Conservation (phyloP, 2,888 invertebrate species). For the Drosophila mimetica region DNA sequence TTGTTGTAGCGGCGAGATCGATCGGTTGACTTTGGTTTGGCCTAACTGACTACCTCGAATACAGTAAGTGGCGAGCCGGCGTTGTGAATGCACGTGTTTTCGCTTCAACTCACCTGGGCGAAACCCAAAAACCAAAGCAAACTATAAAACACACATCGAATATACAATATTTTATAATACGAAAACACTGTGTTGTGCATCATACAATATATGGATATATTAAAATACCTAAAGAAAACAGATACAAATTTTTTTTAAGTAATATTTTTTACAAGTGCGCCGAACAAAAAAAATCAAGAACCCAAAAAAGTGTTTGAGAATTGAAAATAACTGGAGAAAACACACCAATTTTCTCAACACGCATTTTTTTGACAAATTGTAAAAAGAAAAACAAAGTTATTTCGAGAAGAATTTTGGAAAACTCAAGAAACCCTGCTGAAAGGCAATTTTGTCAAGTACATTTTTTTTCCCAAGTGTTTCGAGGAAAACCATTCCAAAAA, state of each 20-base stretch:
- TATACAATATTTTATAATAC: slow-evolving; percentile 18
- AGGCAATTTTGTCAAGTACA: slow-evolving; percentile 28
- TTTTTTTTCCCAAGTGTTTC: slow-evolving; percentile 57
- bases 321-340: not conserved
- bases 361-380: not conserved
- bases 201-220: not conserved
- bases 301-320: slow-evolving; percentile 5
- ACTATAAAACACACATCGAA: slow-evolving; percentile 31
- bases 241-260: slow-evolving; percentile 27
- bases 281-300: slow-evolving; percentile 4
- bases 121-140: slow-evolving; percentile 25
- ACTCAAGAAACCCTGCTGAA: not conserved
- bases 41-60: slow-evolving; percentile 83
- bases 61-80: slow-evolving; percentile 85
- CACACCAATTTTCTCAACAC: not conserved
- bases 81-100: slow-evolving; percentile 84
- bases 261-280: slow-evolving; percentile 31
- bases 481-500: no score
- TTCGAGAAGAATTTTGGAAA: not conserved
- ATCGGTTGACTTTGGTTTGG: slow-evolving; percentile 68
- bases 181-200: slow-evolving; percentile 13
- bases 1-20: slow-evolving; percentile 61
- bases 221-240: slow-evolving; percentile 3
- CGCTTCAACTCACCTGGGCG: slow-evolving; percentile 63
- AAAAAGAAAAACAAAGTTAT: not conserved